These are phyloP conservation scores for Orestias chungarensis DNA, from an alignment of 2,797 vertebrate genomes.

Conservation along the genomic window DNA sequence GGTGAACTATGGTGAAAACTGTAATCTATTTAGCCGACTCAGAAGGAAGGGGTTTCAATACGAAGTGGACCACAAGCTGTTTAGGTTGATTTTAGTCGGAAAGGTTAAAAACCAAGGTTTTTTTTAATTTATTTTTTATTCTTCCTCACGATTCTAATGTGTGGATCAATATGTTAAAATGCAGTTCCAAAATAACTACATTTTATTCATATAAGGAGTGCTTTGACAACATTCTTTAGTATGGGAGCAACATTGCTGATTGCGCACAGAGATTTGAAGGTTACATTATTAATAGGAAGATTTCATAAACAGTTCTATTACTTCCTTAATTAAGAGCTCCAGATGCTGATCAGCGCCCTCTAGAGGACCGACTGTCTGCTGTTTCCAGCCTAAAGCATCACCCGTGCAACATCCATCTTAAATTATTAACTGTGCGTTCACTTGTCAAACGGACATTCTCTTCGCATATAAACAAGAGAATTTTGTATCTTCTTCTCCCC, in stretches of 20 bases:
- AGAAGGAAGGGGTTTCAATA: not conserved
- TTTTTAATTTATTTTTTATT: no score
- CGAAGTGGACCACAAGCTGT: not conserved
- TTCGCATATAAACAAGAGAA: not conserved
- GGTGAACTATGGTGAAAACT: not conserved
- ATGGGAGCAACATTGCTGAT: not conserved
- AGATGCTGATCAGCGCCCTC: constrained; percentile 67
- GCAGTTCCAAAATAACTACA: not conserved
- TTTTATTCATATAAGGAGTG: not conserved
- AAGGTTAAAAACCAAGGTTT: not conserved
- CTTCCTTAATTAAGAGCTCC: not conserved
- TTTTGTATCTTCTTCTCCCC: not conserved
- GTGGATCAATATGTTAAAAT: no score
- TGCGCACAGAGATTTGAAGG: not conserved
- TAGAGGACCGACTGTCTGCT: constrained; percentile 46
- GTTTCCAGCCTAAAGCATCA: constrained; percentile 27
- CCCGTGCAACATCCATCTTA: constrained; percentile 1
- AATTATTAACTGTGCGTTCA: not conserved
- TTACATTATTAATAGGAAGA: not conserved
- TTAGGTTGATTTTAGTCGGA: not conserved
- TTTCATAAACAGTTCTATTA: not conserved
- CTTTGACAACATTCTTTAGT: not conserved
- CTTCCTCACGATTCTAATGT: no score
- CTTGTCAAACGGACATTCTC: not conserved
- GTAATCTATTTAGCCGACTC: not conserved